Conservation (phyloP, 1,140 invertebrate species). For the Mamestra configurata region DNA sequence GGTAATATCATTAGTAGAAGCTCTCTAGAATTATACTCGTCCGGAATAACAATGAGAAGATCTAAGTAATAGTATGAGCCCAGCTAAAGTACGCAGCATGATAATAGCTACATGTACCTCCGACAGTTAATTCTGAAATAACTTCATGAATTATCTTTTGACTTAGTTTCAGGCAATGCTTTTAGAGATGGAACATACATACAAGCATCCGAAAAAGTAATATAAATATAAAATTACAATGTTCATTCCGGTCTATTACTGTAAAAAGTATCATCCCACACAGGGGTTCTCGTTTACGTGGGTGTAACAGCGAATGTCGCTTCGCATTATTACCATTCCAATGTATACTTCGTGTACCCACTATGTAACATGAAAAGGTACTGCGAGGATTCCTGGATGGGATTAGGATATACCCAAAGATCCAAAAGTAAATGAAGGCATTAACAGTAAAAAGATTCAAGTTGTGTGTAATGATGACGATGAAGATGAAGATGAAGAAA, state of each 20-base stretch:
- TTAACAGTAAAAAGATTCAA: neutral
- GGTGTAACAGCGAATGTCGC: constrained; percentile 1
- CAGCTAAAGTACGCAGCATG: neutral
- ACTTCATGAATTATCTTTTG: no score
- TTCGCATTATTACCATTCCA: constrained; percentile 10
- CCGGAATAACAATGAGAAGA: constrained; percentile 27
- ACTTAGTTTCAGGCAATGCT: no score
- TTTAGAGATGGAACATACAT: no score
- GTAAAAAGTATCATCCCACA: neutral
- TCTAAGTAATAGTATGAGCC: neutral
- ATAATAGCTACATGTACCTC: neutral
- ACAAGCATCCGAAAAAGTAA: no score
- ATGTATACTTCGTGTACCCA: constrained; percentile 2
- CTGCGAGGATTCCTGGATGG: neutral
- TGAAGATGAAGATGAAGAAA: neutral
- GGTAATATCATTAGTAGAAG: constrained; percentile 9
- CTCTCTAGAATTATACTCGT: neutral
- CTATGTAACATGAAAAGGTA: neutral
- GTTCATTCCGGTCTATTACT: neutral
- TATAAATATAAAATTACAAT: no score
- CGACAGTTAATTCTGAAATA: neutral
- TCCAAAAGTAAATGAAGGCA: neutral
- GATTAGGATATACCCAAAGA: neutral
- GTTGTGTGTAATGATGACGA: neutral
- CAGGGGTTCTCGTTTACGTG: neutral